Evolutionary conservation across 2,888 invertebrate genomes (phyloP).

Genomic region (Mongoloraphidia duomilia): DNA sequence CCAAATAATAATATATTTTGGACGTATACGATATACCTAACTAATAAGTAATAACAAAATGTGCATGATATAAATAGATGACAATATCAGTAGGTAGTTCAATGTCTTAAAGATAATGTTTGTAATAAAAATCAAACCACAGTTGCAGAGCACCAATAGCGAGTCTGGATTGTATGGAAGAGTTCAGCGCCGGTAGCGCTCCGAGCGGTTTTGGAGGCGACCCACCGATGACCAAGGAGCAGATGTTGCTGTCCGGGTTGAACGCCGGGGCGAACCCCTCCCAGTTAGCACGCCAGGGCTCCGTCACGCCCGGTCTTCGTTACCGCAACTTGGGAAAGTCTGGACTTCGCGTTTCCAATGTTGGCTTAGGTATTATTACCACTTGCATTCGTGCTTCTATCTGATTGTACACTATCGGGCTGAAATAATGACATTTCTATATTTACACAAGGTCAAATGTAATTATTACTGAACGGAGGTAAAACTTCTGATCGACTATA

Average conservation of each 20-base stretch:
- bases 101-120: no score
- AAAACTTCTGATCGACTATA: no score
- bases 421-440: no score
- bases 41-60: no score
- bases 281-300: constrained; percentile 47
- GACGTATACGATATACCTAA: no score
- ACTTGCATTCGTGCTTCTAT: no score
- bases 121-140: constrained; percentile 15
- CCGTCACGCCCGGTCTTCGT: constrained; percentile 66
- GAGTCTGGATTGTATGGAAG: constrained; percentile 88
- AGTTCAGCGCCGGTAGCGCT: constrained; percentile 58
- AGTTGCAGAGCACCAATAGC: constrained; percentile 88
- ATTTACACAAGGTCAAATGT: no score
- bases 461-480: no score
- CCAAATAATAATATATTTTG: no score
- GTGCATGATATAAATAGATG: neutral
- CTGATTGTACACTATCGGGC: no score
- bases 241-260: constrained; percentile 33
- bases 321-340: constrained; percentile 93
- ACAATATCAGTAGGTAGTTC: neutral
- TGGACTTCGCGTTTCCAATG: constrained; percentile 85
- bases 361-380: constrained; percentile 55
- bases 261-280: constrained; percentile 21
- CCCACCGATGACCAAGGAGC: constrained; percentile 38
- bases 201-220: constrained; percentile 29